Base-by-base conservation (phyloP, 2,888 invertebrate species). In the Euzetes globulus region DNA sequence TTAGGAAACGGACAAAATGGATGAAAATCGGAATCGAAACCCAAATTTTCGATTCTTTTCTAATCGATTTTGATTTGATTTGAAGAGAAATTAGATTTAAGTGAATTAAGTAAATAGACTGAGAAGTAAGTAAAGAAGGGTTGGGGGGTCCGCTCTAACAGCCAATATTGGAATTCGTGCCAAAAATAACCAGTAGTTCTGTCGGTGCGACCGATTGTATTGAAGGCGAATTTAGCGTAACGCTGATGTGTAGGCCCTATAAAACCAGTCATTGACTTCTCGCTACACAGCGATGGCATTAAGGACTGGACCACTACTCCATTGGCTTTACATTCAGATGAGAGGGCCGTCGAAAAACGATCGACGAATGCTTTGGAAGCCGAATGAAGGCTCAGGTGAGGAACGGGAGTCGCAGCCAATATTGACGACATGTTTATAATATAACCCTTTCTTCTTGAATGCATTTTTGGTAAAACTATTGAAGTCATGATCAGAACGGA, bases 351-450 rank as follows among this genome's bases (percentile, higher is more conserved):
- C 25, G 73, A 73, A 29, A 73, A 73, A 22, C 22, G 68, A 19
- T 60, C 63, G 6, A 63, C 60, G 33, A 73, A 73, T 47, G 63
- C 73, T n/a, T 68, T 68, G 17, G 68, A 65, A 11, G 63, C 73
- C 17, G 73, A 73, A 13, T 73, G 37, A n/a, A 58, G 27, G 2
- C 37, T 22, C 63, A 50, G 15, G 15, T 73, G 27, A 19, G 73
- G 73, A 9, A 45, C 41, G 3, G 60, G 41, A 17, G 22, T 63
- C 19, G 47, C 33, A 0, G 65, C 55, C n/a, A 22, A 22, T 6
- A 73, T 17, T 11, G 73, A 73, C 2, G 73, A 73, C 5, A 73
- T 37, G n/a, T 73, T 73, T 6, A 73, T 68, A 27, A 73, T 73
- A 50, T 11, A 17, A 50, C 73, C 73, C 2, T 6, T 58, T 41